Evolutionary conservation across 2,797 vertebrate genomes (phyloP).

Genomic region (Odontamblyopus lacepedii): DNA sequence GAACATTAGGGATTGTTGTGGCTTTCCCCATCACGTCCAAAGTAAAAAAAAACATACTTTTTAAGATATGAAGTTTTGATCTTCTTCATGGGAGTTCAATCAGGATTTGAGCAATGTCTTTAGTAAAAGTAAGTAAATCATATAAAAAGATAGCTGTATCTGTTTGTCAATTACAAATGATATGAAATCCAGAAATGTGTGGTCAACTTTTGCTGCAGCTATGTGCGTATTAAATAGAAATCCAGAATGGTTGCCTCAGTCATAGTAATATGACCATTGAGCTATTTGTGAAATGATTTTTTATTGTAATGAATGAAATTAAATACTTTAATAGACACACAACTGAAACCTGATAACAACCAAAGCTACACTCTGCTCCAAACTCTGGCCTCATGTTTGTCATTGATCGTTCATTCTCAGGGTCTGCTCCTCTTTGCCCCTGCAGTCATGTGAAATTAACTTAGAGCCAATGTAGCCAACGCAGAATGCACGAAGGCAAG

Average conservation of each 20-base stretch:
- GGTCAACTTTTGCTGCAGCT: no score
- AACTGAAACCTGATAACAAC: slow-evolving; percentile 11
- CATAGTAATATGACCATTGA: no score
- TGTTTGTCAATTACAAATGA: no score
- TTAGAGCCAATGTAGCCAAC: slow-evolving; percentile 56
- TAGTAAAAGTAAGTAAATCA: not conserved
- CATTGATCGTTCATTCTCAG: slow-evolving; percentile 45
- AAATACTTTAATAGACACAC: no score
- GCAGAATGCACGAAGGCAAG: slow-evolving; percentile 19
- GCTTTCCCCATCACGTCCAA: slow-evolving; percentile 40
- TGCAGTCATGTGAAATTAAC: slow-evolving; percentile 61
- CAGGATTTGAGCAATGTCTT: not conserved
- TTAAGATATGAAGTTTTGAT: slow-evolving; percentile 16
- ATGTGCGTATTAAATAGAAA: no score
- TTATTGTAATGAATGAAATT: no score
- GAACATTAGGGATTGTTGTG: slow-evolving; percentile 35
- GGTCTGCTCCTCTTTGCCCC: slow-evolving; percentile 47
- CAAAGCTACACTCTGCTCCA: not conserved
- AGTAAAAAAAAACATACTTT: slow-evolving; percentile 41
- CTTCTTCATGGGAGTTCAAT: slow-evolving; percentile 5
- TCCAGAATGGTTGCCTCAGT: no score
- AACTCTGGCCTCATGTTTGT: slow-evolving; percentile 28
- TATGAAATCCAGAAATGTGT: no score
- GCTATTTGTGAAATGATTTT: no score
- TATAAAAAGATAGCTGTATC: not conserved